Evolutionary conservation across 2,797 vertebrate species (phyloP), one percentile per base, ranked within the genome.

Genomic region (Pelobates cultripes): DNA sequence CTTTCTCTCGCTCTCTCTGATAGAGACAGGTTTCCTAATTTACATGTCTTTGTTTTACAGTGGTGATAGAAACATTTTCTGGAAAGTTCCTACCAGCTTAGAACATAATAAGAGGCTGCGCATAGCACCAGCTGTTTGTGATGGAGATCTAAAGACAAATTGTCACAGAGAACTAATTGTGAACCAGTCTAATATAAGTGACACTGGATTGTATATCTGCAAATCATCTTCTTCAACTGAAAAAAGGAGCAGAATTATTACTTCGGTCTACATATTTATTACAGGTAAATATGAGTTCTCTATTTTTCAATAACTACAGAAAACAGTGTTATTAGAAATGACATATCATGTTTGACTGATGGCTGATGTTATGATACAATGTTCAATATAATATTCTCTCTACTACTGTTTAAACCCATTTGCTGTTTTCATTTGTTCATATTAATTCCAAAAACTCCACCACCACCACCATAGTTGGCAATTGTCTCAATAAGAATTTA

Each of bases 121-220:
- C 69, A 91, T 97, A 86, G 88, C 86, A 75, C 89, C 95, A 2
- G 95, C 90, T 42, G 90, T 88, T 80, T 99, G 97, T 86, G 96
- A 96, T 84, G 95, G 82, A 82, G 91, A 89, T 3, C 81, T 84
- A 42, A 61, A 94, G 91, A 78, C 95, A 91, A 47, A 94, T 44
- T 94, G 94, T 90, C 97, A 96, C 88, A 98, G 96, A 86, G 91
- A 85, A 0, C 69, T 99, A 91, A 95, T 86, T 12, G 87, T 99
- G 88, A 91, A 85, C 84, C 84, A 64, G 70, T 90, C 92, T 77
- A 92, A 93, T 86, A 88, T 94, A 69, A 89, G 85, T 80, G 94
- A 99, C 91, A 99, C 97, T 0, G 98, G 98, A 87, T 90, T 86
- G 57, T 99, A 95, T 81, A 92, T 91, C 87, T 99, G 98, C 47